Evolutionary conservation across 2,888 invertebrate species (phyloP).

Genomic region (Drosophila paucipuncta): DNA sequence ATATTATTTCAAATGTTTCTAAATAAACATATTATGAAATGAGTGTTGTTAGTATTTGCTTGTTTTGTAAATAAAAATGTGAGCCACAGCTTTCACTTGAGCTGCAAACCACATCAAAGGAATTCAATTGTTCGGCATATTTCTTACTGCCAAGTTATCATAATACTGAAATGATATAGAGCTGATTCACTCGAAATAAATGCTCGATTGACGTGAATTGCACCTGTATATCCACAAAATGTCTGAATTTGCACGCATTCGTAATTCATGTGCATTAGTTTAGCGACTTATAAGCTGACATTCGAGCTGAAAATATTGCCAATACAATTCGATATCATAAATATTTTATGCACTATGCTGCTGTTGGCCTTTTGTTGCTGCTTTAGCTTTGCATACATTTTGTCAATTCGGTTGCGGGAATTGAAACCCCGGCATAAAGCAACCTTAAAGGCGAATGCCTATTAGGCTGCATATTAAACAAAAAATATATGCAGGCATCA

Average conservation of each 20-base stretch:
- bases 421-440: constrained; percentile 1
- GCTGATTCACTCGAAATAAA: not conserved
- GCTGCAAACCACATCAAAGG: not conserved
- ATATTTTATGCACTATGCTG: constrained; percentile 75
- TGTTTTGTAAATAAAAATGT: not conserved
- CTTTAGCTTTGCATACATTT: constrained; percentile 75
- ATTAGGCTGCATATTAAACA: constrained; percentile 80
- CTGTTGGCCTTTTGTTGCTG: constrained; percentile 44
- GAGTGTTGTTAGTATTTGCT: not conserved
- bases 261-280: constrained; percentile 53
- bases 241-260: constrained; percentile 54
- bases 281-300: constrained; percentile 66
- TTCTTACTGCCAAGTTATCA: not conserved
- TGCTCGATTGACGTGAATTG: constrained; percentile 15
- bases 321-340: constrained; percentile 76
- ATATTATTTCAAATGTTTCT: not conserved
- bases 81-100: too few relatives aligned
- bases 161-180: too few relatives aligned
- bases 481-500: constrained; percentile 49
- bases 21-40: not conserved
- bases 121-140: not conserved
- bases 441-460: constrained; percentile 66
- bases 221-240: constrained; percentile 42
- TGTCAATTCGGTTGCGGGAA: constrained; percentile 54
- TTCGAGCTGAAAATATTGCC: constrained; percentile 74